A percentile compares a stretch with the other conserved stretches of the same genome.
Conservation (phyloP, 2,797 vertebrate species). For the Valencia hispanica region DNA sequence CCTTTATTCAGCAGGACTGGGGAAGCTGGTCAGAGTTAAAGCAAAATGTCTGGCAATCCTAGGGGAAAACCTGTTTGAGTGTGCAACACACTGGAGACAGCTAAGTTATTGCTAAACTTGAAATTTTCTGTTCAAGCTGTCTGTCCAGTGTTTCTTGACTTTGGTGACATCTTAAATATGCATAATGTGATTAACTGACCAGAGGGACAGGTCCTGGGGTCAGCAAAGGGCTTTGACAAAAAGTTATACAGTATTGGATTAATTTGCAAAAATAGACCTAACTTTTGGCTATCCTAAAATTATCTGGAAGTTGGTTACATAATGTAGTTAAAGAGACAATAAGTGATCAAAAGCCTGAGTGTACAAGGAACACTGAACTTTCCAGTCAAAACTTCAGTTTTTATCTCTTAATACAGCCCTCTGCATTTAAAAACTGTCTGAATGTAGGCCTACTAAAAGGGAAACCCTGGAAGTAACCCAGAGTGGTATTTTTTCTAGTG, state of each 20-base stretch:
- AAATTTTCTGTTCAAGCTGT: too few relatives aligned
- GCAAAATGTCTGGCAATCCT: too few relatives aligned
- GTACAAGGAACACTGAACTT: background rate
- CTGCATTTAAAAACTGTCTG: too few relatives aligned
- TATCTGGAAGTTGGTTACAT: background rate
- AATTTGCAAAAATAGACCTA: background rate
- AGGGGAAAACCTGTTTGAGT: too few relatives aligned
- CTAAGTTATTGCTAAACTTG: too few relatives aligned
- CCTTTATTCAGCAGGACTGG: too few relatives aligned
- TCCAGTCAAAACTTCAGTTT: background rate
- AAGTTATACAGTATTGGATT: background rate
- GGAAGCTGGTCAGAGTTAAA: too few relatives aligned
- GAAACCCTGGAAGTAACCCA: background rate
- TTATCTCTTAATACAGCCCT: background rate
- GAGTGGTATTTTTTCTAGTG: background rate
- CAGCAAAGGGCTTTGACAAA: background rate
- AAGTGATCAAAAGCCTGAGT: background rate
- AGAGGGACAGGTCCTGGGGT: background rate
- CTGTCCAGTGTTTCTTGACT: background rate
- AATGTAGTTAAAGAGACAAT: fast-evolving
- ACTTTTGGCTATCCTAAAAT: background rate
- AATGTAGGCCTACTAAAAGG: too few relatives aligned
- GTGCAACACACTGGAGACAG: too few relatives aligned
- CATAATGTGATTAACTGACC: background rate
- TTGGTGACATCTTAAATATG: background rate